phyloP scores from a whole-genome alignment of 2,797 vertebrate species.

The Melopsittacus undulatus region DNA sequence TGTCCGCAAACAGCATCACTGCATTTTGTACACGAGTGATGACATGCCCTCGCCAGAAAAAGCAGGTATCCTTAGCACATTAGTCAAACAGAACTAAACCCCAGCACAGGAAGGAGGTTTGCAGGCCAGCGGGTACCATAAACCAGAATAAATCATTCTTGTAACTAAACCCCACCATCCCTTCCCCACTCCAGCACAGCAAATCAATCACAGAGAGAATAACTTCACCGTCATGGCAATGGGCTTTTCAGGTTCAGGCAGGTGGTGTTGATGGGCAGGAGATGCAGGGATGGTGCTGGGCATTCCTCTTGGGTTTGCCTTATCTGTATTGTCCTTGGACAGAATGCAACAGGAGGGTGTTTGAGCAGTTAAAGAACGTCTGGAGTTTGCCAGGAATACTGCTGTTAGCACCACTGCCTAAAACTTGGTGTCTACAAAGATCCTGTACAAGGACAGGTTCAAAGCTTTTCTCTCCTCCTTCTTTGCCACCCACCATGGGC shows the following conservation, averaged over 20 bases:
- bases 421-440: neutral
- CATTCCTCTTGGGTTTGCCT: neutral
- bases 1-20: rapidly evolving
- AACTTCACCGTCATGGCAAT: neutral
- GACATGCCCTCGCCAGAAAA: neutral
- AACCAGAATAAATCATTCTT: neutral
- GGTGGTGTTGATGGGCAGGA: neutral
- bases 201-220: rapidly evolving
- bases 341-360: neutral
- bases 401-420: neutral
- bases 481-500: neutral
- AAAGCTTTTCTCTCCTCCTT: neutral
- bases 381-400: neutral
- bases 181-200: neutral
- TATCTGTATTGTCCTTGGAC: neutral
- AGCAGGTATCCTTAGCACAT: neutral
- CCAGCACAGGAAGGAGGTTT: neutral
- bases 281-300: neutral
- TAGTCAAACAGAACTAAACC: neutral
- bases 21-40: neutral
- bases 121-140: neutral
- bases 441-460: neutral
- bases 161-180: neutral
- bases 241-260: neutral
- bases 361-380: neutral